Evolutionary conservation across 1,140 invertebrate species (phyloP), one percentile per base, ranked within the genome.

Genomic region (Nebria ingens): DNA sequence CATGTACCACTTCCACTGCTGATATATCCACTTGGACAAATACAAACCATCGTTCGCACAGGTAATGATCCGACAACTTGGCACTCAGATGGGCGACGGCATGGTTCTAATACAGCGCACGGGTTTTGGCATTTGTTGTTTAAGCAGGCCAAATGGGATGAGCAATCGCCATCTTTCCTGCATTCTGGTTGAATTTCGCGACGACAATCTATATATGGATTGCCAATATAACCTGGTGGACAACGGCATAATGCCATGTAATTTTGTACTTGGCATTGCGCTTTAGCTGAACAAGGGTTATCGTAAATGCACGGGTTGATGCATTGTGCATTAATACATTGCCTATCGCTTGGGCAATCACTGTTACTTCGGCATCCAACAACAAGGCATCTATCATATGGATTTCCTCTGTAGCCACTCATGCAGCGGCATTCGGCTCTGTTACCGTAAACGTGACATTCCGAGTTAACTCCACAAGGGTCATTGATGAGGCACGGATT

Each of bases 311-410:
- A 96, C 1, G 91, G 90, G 68, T 91, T 83, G 13, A 89, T 80
- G 70, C 92, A 96, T 62, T 91, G 87, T 52, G 82, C 83, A 60
- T 91, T 91, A 42, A 87, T 81, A 65, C 92, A 96, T 59, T 87
- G 82, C 65, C 86, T 82, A 62, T 93, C 86, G 23, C 76, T 73
- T 1, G 91, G 88, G 73, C 92, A 96, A 58, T 95, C 91, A 56
- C 86, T 86, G 67, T 93, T 91, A 54, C 86, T 86, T 61, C 83
- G 80, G 72, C 92, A 95, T n/a, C 90, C 92, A 40, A 93, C 81
- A 4, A 87, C 77, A 55, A 79, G 76, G 63, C 91, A 93, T 53
- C 83, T 79, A 19, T 81, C 79, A 56, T 81, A 80, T 1, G 89
- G 82, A 73, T 93, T 86, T 34, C 90, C 89, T 59, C 87, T 78